Percentiles rank a stretch among this genome's conserved stretches.
phyloP scores from a whole-genome alignment of 2,113 vertebrate genomes.

The Petroica traversi region DNA sequence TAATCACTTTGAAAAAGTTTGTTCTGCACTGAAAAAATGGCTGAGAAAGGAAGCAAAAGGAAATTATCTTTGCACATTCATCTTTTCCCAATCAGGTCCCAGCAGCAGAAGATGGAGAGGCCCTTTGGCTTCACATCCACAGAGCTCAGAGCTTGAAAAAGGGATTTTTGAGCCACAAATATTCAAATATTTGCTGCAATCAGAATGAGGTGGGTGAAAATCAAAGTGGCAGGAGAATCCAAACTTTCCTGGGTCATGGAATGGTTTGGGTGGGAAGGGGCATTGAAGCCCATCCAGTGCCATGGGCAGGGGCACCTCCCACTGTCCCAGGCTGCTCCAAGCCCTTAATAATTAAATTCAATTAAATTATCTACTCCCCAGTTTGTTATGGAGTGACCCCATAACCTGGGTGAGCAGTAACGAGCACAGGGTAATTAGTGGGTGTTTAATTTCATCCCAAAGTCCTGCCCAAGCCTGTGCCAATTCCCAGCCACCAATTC shows the following conservation, averaged over 20 bases:
- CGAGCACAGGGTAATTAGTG: background rate
- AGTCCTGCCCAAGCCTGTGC: background rate
- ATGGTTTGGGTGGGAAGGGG: background rate
- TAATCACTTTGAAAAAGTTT: slow-evolving; percentile 35
- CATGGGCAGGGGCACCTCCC: background rate
- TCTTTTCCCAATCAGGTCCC: background rate
- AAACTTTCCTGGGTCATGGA: fast-evolving
- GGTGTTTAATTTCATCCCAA: background rate
- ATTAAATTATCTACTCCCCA: background rate
- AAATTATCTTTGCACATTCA: background rate
- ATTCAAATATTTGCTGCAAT: background rate
- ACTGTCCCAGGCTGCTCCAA: background rate
- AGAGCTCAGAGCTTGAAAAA: background rate
- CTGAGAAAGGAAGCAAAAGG: background rate
- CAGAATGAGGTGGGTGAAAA: background rate
- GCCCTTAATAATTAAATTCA: background rate
- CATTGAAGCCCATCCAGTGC: background rate
- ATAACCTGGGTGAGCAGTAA: background rate
- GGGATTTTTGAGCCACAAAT: background rate
- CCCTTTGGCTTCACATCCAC: background rate
- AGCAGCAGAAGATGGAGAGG: background rate
- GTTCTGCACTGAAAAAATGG: slow-evolving; percentile 3
- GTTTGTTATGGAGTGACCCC: background rate
- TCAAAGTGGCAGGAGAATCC: background rate
- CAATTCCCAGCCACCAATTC: background rate